phyloP scores from a whole-genome alignment of 2,113 vertebrate species.

The Pycnonotus jocosus region DNA sequence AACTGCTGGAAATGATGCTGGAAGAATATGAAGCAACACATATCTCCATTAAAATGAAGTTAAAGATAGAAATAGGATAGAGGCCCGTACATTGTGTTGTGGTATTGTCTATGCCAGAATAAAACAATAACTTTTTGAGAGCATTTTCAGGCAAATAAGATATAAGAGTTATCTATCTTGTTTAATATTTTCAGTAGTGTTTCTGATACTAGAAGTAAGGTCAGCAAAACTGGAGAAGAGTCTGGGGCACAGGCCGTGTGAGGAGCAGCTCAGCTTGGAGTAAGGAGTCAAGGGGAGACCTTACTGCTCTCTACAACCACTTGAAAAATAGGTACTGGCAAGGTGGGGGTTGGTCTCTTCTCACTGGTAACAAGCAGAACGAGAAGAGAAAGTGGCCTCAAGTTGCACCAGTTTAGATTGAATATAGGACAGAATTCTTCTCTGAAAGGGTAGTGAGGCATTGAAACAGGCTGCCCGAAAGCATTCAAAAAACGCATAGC shows the following conservation, averaged over 20 bases:
- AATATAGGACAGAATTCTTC: not conserved
- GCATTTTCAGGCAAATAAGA: not conserved
- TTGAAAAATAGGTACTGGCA: not conserved
- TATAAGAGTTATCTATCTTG: not conserved
- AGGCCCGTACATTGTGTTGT: not conserved
- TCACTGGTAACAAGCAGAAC: not conserved
- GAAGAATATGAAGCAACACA: not conserved
- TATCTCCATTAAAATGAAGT: not conserved
- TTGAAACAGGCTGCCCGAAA: not conserved
- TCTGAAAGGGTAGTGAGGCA: not conserved
- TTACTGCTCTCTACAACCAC: not conserved
- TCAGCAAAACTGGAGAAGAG: not conserved
- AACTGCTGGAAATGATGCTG: not conserved
- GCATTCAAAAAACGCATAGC: not conserved
- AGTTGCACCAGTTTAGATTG: not conserved
- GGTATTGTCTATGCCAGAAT: not conserved
- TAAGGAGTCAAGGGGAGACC: not conserved
- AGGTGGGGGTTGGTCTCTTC: not conserved
- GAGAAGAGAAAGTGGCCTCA: not conserved
- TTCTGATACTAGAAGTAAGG: not conserved
- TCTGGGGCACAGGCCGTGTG: not conserved
- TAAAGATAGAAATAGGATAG: not conserved
- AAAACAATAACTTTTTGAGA: not conserved
- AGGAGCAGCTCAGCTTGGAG: not conserved
- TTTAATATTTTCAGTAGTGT: not conserved